Evolutionary conservation across 2,113 vertebrate species (phyloP).

Genomic region (Leptosomus discolor): DNA sequence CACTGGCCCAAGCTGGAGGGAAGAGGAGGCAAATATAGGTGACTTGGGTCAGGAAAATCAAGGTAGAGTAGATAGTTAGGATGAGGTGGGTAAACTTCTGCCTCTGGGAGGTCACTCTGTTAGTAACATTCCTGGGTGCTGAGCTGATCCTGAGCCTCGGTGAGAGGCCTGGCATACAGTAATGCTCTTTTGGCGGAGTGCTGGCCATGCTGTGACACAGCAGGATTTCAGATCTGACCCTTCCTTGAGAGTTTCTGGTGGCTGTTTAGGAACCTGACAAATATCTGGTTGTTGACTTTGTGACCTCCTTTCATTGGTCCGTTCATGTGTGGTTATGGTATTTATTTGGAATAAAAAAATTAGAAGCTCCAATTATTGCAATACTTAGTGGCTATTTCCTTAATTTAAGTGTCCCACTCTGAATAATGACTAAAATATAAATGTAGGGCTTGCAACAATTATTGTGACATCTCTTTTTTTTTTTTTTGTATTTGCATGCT

Average conservation of each 20-base stretch:
- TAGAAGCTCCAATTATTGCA: background rate
- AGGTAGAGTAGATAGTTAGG: background rate
- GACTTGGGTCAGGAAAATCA: background rate
- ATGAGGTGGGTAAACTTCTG: background rate
- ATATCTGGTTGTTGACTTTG: background rate
- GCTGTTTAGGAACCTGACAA: background rate
- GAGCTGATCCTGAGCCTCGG: background rate
- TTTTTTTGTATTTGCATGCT: background rate
- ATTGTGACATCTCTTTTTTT: no score
- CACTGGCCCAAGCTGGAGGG: background rate
- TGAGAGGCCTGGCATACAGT: background rate
- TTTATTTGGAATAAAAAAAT: background rate
- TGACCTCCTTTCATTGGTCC: background rate
- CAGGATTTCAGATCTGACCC: background rate
- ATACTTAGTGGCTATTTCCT: background rate
- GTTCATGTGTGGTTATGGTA: background rate
- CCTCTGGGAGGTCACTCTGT: background rate
- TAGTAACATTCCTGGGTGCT: background rate
- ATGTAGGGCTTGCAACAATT: background rate
- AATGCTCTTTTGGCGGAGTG: background rate
- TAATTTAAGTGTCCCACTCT: background rate
- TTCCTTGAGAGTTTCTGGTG: background rate
- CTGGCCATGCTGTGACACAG: fast-evolving
- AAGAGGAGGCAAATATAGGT: background rate
- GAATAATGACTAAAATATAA: background rate